A percentile compares a stretch with the other conserved stretches of the same genome.
These are phyloP conservation scores for Pygocentrus nattereri DNA, from an alignment of 2,797 vertebrate genomes.

Conservation along the genomic window DNA sequence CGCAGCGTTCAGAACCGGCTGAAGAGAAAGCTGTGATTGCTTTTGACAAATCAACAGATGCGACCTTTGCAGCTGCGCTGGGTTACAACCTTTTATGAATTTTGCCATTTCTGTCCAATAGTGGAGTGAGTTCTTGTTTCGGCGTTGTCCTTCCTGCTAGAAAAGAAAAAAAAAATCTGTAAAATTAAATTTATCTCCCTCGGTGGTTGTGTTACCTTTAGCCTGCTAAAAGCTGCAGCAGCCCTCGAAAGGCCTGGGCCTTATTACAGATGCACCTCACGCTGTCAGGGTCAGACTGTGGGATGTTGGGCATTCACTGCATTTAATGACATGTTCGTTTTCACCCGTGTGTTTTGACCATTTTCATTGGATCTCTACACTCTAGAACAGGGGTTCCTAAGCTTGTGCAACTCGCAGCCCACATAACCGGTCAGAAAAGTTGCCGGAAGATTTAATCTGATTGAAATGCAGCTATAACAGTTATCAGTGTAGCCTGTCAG, in stretches of 20 bases:
- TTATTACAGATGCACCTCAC: neutral
- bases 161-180: neutral
- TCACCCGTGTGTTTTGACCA: neutral
- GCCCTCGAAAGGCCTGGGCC: neutral
- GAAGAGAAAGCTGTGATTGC: conserved; percentile 43
- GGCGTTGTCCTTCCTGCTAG: conserved; percentile 6
- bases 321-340: neutral
- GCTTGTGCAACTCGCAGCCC: no score
- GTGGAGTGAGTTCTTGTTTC: conserved; percentile 11
- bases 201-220: conserved; percentile 9
- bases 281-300: neutral
- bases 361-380: neutral
- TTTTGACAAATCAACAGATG: conserved; percentile 52
- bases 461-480: no score
- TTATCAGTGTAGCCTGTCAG: no score
- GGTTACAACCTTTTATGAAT: conserved; percentile 37
- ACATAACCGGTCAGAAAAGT: no score
- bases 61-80: conserved; percentile 40
- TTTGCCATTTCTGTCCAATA: conserved; percentile 6
- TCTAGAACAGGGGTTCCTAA: neutral
- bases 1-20: conserved; percentile 26
- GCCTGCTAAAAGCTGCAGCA: conserved; percentile 13
- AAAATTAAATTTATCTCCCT: conserved; percentile 11
- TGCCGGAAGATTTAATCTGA: no score
- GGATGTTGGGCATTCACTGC: neutral